Evolutionary conservation across 2,888 invertebrate genomes (phyloP).

Genomic region (Macrophya alboannulata): DNA sequence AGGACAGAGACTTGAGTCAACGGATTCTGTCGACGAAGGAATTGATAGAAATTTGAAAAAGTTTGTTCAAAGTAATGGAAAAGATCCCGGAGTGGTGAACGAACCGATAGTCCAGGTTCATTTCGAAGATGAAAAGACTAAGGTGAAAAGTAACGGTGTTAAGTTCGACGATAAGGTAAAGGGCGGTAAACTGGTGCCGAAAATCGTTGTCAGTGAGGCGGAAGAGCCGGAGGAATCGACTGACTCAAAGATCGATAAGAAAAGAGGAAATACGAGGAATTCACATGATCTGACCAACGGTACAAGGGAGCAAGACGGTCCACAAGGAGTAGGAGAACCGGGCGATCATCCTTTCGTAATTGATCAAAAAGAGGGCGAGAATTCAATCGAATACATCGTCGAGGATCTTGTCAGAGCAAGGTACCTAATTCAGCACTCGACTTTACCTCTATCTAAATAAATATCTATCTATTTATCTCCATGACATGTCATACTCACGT

Average conservation of each 20-base stretch:
- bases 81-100: slow-evolving; percentile 14
- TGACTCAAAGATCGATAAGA: not conserved
- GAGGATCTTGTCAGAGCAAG: slow-evolving; percentile 71
- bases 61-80: not conserved
- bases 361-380: slow-evolving; percentile 30
- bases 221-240: not conserved
- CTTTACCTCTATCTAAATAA: too few relatives aligned
- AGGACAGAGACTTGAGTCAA: slow-evolving; percentile 60
- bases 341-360: slow-evolving; percentile 19
- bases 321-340: not conserved
- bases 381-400: slow-evolving; percentile 66
- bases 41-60: slow-evolving; percentile 47
- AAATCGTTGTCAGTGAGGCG: slow-evolving; percentile 28
- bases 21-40: slow-evolving; percentile 56
- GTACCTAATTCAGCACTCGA: slow-evolving; percentile 62
- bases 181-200: not conserved
- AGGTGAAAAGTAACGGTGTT: slow-evolving; percentile 53
- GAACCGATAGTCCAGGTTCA: slow-evolving; percentile 60
- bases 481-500: not conserved
- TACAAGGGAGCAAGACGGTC: not conserved
- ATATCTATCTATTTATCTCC: too few relatives aligned
- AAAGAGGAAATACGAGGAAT: not conserved
- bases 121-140: slow-evolving; percentile 63
- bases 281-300: not conserved
- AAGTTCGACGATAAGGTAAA: slow-evolving; percentile 16